Percentiles rank a stretch among this genome's conserved stretches.
These are phyloP conservation scores for Eubasilissa splendida DNA, from an alignment of 2,888 invertebrate species.

Conservation along the genomic window DNA sequence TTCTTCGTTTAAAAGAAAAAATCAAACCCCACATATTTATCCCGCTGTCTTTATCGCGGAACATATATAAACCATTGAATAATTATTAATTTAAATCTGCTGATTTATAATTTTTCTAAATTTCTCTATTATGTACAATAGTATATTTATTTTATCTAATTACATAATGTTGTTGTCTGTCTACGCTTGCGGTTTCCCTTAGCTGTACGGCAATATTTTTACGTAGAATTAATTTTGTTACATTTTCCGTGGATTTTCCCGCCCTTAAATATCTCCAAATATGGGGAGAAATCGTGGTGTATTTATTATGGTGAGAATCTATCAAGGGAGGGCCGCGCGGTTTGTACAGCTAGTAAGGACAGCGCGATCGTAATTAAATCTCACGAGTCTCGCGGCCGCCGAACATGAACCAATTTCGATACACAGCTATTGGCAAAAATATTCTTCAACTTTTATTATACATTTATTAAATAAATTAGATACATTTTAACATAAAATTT, in stretches of 20 bases:
- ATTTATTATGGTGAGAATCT: slow-evolving; percentile 3
- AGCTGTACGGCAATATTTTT: no score
- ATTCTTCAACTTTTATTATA: background rate
- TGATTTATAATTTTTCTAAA: no score
- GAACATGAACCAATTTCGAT: background rate
- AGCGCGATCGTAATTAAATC: slow-evolving; percentile 24
- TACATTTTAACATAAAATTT: background rate
- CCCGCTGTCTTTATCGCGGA: no score
- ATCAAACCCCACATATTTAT: no score
- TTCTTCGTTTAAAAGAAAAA: no score
- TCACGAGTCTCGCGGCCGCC: background rate
- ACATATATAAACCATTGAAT: no score
- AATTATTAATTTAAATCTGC: no score
- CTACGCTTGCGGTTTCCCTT: no score
- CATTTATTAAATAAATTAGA: no score
- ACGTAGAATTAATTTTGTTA: background rate
- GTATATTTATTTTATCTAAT: no score
- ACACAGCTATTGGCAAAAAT: background rate
- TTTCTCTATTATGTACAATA: no score
- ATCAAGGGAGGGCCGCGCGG: background rate
- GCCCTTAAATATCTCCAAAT: background rate
- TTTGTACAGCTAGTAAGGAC: background rate
- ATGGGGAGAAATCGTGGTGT: background rate
- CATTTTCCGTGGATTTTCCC: slow-evolving; percentile 6
- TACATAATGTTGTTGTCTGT: no score